These are phyloP conservation scores for Eristalis tenax DNA, from an alignment of 2,888 invertebrate genomes.

Conservation along the genomic window DNA sequence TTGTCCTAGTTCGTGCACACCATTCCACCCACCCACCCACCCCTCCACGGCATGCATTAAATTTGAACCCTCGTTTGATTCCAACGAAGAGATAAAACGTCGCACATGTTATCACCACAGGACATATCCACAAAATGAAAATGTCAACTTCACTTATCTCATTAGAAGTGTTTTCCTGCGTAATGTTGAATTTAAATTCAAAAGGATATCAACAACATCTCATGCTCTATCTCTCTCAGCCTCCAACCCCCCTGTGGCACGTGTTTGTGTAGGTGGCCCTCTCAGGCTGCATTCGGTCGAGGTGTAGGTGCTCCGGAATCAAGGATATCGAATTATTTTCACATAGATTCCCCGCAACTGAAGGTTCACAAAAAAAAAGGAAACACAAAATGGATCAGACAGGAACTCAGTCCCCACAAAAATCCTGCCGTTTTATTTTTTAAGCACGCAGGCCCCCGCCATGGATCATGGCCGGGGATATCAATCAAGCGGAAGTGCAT, in stretches of 20 bases:
- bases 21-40: not conserved
- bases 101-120: conserved; percentile 38
- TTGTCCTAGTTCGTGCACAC: not conserved
- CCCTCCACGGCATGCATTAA: conserved; percentile 24
- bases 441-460: not conserved
- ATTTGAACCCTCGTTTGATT: conserved; percentile 54
- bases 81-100: conserved; percentile 38
- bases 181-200: not conserved
- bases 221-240: not conserved
- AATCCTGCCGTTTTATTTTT: not conserved
- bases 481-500: not conserved
- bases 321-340: too few relatives aligned
- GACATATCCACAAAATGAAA: conserved; percentile 48
- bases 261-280: too few relatives aligned
- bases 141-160: conserved; percentile 54
- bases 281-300: not conserved
- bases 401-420: not conserved
- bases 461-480: not conserved
- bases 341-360: not conserved
- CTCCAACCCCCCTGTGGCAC: not conserved
- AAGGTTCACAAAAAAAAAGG: not conserved
- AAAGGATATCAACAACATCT: conserved; percentile 10
- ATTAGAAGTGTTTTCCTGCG: not conserved
- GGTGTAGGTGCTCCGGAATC: not conserved
- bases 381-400: not conserved